Evolutionary conservation across 2,113 vertebrate genomes (phyloP), one percentile per base, ranked within the genome.

Genomic region (Chunga burmeisteri): DNA sequence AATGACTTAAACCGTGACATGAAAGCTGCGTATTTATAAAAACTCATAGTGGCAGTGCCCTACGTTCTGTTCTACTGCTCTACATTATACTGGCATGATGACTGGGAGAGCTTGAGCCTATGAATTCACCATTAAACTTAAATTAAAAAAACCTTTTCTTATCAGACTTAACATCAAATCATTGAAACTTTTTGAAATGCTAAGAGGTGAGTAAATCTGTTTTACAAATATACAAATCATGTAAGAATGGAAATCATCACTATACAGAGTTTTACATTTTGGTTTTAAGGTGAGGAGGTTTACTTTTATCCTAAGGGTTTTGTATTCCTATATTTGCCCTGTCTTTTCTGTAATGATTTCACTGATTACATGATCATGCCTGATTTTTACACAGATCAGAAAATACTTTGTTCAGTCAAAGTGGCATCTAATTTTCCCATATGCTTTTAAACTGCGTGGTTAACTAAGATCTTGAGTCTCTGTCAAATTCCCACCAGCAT

Each of bases 51-150:
- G 49, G 8, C 53, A 55, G 22, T 42, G 25, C 16, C 32, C 25
- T 80, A 27, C 9, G 4, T 80, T 79, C 67, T 81, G 12, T 78
- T 50, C 32, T 83, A 38, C 38, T 75, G 30, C 34, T 72, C 8
- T 77, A 1, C 0, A 0, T 88, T 38, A 22, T 26, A 22, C 4
- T 62, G 23, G 6, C 18, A 14, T 63, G 46, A 44, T 38, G 23
- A 62, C 71, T 78, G 36, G 38, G 14, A 83, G 44, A 83, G 70
- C 19, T 25, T 0, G 2, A 38, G 7, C 66, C 14, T 80, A 6
- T 70, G 11, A 81, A 61, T 52, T 88, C 12, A 44, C 34, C 21
- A 46, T 81, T 86, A 75, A 87, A 91, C 65, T 47, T 17, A 72
- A 50, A 59, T 75, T 53, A n/a, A 77, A 75, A 36, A 17, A 0